Evolutionary conservation across 2,797 vertebrate species (phyloP).

Genomic region (Sebastes reedi): DNA sequence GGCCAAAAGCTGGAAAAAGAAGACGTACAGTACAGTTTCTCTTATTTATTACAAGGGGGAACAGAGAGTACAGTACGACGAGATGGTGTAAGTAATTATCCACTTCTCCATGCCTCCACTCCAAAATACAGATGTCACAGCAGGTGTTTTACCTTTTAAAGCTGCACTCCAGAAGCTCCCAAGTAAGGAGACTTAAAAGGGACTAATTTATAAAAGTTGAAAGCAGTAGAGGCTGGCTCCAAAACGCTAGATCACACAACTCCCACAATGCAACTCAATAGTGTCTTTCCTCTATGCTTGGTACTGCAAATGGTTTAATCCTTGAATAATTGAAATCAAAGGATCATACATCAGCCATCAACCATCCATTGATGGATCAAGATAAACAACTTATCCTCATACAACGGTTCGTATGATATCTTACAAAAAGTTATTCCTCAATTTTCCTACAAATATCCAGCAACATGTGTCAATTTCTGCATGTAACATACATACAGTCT

Average conservation of each 20-base stretch:
- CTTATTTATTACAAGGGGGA: no score
- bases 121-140: neutral
- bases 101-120: neutral
- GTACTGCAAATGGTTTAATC: neutral
- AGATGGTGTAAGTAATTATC: neutral
- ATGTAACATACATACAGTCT: no score
- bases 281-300: neutral
- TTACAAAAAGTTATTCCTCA: no score
- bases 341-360: no score
- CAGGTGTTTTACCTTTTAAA: neutral
- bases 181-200: neutral
- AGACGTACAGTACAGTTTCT: neutral
- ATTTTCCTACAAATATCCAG: no score
- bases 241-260: neutral
- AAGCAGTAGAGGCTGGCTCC: neutral
- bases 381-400: no score
- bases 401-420: no score
- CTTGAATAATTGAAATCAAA: no score
- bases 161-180: neutral
- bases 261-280: neutral
- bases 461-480: no score
- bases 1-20: slow-evolving; percentile 19
- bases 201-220: neutral
- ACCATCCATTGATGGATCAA: no score
- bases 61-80: neutral